Base-by-base conservation (phyloP, 1,140 invertebrate species). In the Bacillus rossius region DNA sequence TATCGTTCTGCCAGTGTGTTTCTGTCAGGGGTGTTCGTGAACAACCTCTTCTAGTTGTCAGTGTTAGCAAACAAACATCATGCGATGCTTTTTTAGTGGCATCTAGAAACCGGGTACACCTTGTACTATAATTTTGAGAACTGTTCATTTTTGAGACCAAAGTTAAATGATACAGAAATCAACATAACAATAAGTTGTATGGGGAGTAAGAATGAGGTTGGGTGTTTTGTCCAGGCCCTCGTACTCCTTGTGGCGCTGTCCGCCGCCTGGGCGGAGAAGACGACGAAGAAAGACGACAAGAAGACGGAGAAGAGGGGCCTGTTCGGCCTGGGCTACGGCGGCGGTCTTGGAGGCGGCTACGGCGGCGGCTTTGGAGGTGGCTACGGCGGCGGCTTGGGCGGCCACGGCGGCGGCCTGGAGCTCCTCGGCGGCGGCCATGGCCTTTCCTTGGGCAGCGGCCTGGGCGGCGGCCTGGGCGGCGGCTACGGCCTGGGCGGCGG, bases 381-480 rank as follows among this genome's bases (percentile, higher is more conserved):
- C 3, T 8, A 23, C 8, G 49, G 49, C 19, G 4, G 8, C 49
- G n/a, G n/a, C 3, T 7, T 8, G 4, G 49, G 49, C n/a, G 4
- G 17, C 26, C 4, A 17, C 10, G 48, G 48, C 37, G 22, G 23
- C 16, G 52, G 20, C 0, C 17, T 37, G 13, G 8, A 22, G 20
- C 13, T 8, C 16, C 16, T 29, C 25, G 49, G 23, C 0, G 48
- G 42, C 47, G 42, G 43, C 3, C n/a, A 42, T 13, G 25, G 34
- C 41, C 50, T 29, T 16, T 49, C 47, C 40, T 34, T 51, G 4
- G 42, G 57, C n/a, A 37, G 57, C n/a, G 37, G 51, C 17, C 51
- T 20, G 20, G 25, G 23, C 19, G 20, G 22, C 4, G 45, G 40
- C 2, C 41, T 26, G 3, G 57, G 57, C 3, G n/a, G 29, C 38